Percentiles rank a stretch among this genome's conserved stretches.
These are phyloP conservation scores for Oreochromis spilurus DNA, from an alignment of 2,113 vertebrate species.

Conservation along the genomic window DNA sequence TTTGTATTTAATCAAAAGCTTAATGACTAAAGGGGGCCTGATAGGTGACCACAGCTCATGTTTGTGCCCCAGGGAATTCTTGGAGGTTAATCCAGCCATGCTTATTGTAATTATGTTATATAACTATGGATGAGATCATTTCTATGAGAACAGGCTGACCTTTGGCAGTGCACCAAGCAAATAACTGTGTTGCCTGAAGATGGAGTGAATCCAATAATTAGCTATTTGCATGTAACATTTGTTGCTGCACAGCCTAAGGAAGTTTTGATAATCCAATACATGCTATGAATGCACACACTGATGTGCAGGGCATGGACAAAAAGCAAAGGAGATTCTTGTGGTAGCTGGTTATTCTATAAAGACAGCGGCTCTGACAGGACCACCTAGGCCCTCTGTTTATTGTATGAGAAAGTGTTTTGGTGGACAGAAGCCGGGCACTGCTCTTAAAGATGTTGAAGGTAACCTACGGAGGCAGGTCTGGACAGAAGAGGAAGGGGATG, in stretches of 20 bases:
- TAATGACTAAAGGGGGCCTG: background rate
- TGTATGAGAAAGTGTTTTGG: slow-evolving; percentile 76
- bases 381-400: slow-evolving; percentile 85
- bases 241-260: slow-evolving; percentile 6
- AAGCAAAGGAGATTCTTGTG: slow-evolving; percentile 46
- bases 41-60: background rate
- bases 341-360: slow-evolving; percentile 76
- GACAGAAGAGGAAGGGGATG: background rate
- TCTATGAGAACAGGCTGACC: background rate
- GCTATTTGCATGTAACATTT: slow-evolving; percentile 1
- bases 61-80: background rate
- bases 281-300: background rate
- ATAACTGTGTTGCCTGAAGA: background rate
- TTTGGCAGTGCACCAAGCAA: background rate
- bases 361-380: slow-evolving; percentile 78
- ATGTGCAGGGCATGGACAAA: background rate
- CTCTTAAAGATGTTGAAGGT: slow-evolving; percentile 36
- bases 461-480: slow-evolving; percentile 7
- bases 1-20: background rate
- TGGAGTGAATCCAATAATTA: slow-evolving; percentile 1
- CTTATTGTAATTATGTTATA: background rate
- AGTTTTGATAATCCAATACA: slow-evolving; percentile 2
- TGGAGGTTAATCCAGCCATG: background rate
- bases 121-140: background rate
- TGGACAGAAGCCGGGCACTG: slow-evolving; percentile 60